Base-by-base conservation (phyloP, 1,140 invertebrate genomes). In the Cardiocondyla obscurior region DNA sequence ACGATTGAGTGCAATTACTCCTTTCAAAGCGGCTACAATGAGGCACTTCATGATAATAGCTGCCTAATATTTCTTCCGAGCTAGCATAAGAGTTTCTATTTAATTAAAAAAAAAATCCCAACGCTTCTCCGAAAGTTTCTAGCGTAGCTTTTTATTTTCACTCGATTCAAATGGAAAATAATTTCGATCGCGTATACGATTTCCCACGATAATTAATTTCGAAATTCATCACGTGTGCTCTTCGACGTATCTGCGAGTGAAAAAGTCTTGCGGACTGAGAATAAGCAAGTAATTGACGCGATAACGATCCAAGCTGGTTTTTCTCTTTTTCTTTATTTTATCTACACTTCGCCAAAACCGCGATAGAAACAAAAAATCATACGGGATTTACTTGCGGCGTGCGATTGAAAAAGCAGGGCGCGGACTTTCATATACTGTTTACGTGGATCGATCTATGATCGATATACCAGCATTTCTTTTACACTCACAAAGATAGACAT, bases 361-460 rank as follows among this genome's bases (percentile, higher is more conserved):
- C 28, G 25, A 53, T 88, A 81, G 84, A 88, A 87, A 84, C 65
- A 62, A 51, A 33, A 84, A 76, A 84, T 84, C 74, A 84, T 87
- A 86, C 36, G 46, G 53, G 28, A 64, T 57, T 53, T 44, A 46
- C 25, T 55, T 8, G 28, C 44, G 19, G 49, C 33, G 12, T 51
- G 46, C 39, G 19, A 86, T 72, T 58, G 49, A 39, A 67, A 74
- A 67, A 74, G 3, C 16, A 22, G 5, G 19, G 22, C 33, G 65
- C 79, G 49, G 49, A 83, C 44, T 77, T 49, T 30, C 25, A 53
- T 42, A 42, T 55, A n/a, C 57, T 67, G 73, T 84, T 69, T 67
- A 8, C 4, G 14, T 25, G 7, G 87, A 90, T 90, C 82, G 87
- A 90, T 88, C 77, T 73, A 44, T 69, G 85, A 90, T 90, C 81